Base-by-base conservation (phyloP, 2,888 invertebrate genomes). In the Amphipoea oculea region DNA sequence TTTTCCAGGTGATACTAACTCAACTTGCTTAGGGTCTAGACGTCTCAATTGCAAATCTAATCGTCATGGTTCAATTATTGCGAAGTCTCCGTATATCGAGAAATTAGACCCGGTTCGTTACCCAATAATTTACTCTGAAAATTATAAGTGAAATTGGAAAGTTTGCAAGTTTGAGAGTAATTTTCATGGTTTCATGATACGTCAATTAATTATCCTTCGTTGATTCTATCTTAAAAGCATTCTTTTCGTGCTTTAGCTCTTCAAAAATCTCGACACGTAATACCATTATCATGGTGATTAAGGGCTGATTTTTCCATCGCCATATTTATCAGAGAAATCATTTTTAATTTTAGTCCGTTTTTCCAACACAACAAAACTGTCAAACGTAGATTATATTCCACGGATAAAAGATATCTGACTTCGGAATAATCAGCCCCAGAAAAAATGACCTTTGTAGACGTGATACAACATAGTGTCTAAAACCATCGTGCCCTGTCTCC, bases 51-150 rank as follows among this genome's bases (percentile, higher is more conserved):
- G 69, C 83, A 83, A 85, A 86, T 76, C 73, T 66, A 81, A 85
- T 85, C 70, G 17, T 20, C 73, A 83, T 73, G 86, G 76, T 85
- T 75, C 69, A 85, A 73, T 83, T 70, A 82, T 76, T 66, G 65
- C 66, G 23, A 73, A 57, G 66, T 60, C 82, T 66, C 72, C 36
- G 29, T 48, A 48, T 48, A 79, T 83, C 82, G 72, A 76, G 65
- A 73, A 81, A 81, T 85, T 83, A 73, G 54, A 54, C n/a, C 73
- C 76, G 71, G 73, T 85, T 85, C 74, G 73, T 69, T 73, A 71
- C 54, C 54, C 76, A 75, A 75, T 75, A 51, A 70, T 73, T 85
- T 72, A 36, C 71, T 51, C 60, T 73, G 81, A 60, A 65, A 40
- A 72, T 72, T 65, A 62, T 54, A 48, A 62, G 29, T 60, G 68